phyloP scores from a whole-genome alignment of 2,797 vertebrate genomes.

The Pelodytes ibericus region DNA sequence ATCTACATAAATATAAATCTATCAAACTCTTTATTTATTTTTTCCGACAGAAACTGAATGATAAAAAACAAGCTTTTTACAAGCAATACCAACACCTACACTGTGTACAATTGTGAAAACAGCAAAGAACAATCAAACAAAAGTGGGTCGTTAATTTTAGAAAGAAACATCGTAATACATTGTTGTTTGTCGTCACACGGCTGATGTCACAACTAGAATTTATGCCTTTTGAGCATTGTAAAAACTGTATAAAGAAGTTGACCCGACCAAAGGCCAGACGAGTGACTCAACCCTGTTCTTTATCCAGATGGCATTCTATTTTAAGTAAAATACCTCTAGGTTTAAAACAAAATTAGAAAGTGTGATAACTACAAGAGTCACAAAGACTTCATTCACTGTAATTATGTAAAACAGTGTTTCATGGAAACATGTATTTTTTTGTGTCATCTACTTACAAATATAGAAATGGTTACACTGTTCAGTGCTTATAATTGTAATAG shows the following conservation, averaged over 20 bases:
- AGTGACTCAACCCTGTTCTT: slow-evolving; percentile 8
- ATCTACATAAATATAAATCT: no score
- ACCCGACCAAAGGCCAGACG: neutral
- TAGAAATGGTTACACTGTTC: slow-evolving; percentile 35
- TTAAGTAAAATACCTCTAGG: neutral
- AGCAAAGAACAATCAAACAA: no score
- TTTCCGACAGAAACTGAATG: no score
- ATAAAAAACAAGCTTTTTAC: no score
- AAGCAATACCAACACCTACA: no score
- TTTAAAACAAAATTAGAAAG: slow-evolving; percentile 16
- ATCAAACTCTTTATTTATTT: no score
- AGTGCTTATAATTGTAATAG: slow-evolving; percentile 30
- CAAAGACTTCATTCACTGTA: slow-evolving; percentile 34
- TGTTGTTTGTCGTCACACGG: no score
- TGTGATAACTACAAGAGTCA: slow-evolving; percentile 9
- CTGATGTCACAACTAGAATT: neutral
- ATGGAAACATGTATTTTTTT: slow-evolving; percentile 39
- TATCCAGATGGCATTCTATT: neutral
- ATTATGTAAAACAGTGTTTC: slow-evolving; percentile 37
- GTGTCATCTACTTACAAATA: slow-evolving; percentile 34
- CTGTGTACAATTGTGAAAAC: no score
- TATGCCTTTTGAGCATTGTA: slow-evolving; percentile 14
- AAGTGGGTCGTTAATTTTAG: no score
- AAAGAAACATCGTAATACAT: no score
- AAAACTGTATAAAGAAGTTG: slow-evolving; percentile 6